Conservation (phyloP, 2,113 vertebrate species). For the Eubucco bourcierii region DNA sequence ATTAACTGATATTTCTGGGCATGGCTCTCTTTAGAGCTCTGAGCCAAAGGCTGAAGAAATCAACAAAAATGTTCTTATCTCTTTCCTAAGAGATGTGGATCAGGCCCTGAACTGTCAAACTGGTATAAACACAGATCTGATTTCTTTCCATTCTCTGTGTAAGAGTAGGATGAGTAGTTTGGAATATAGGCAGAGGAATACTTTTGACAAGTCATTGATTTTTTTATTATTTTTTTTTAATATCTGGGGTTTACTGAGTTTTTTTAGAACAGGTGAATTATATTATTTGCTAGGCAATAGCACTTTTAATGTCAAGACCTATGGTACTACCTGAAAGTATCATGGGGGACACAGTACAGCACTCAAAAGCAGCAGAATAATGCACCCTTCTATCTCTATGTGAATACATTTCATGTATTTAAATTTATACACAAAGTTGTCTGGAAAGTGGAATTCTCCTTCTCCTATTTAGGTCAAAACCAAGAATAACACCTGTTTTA, state of each 20-base stretch:
- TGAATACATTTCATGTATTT: neutral
- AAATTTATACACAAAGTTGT: neutral
- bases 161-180: neutral
- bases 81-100: neutral
- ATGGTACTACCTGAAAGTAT: neutral
- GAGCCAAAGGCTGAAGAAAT: neutral
- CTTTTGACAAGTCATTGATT: neutral
- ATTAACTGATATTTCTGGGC: neutral
- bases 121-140: neutral
- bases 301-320: neutral
- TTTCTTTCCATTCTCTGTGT: neutral
- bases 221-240: neutral
- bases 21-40: neutral
- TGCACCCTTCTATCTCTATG: neutral
- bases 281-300: neutral
- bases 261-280: neutral
- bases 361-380: neutral
- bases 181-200: neutral
- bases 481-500: slow-evolving; percentile 55
- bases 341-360: neutral
- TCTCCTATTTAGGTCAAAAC: slow-evolving; percentile 31
- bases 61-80: neutral
- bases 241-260: neutral
- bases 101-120: neutral
- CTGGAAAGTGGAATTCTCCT: slow-evolving; percentile 25